phyloP scores from a whole-genome alignment of 2,113 vertebrate genomes.

The Dromiciops gliroides region DNA sequence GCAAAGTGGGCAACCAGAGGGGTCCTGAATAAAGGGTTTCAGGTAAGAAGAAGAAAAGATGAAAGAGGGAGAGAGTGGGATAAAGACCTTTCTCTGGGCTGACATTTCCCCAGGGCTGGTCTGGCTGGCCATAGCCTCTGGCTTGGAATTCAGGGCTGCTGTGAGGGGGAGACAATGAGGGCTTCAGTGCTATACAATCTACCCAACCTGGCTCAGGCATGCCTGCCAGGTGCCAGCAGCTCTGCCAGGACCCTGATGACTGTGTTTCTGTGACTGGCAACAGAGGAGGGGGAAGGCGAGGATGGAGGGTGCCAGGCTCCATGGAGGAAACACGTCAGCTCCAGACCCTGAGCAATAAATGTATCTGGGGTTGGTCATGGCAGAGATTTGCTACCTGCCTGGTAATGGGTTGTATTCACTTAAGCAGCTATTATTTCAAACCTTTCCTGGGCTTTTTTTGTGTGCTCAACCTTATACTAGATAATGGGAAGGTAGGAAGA shows the following conservation, averaged over 20 bases:
- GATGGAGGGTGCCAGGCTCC: background rate
- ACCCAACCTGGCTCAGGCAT: background rate
- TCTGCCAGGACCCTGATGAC: background rate
- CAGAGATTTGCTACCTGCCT: background rate
- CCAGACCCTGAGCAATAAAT: background rate
- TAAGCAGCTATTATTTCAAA: background rate
- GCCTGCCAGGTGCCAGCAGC: background rate
- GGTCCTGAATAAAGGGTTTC: background rate
- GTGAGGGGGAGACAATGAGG: background rate
- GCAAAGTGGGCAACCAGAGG: background rate
- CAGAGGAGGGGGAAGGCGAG: background rate
- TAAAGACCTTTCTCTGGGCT: conserved; percentile 20
- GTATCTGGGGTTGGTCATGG: background rate
- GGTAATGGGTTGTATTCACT: background rate
- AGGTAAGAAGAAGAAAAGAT: conserved; percentile 13
- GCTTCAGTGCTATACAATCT: background rate
- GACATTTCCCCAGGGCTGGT: background rate
- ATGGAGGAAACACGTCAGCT: background rate
- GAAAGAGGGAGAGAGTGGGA: conserved; percentile 8
- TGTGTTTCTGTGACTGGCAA: background rate
- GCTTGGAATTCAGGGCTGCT: background rate
- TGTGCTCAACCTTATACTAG: background rate
- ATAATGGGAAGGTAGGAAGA: background rate
- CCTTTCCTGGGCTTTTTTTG: background rate
- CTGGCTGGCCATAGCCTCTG: background rate